Evolutionary conservation across 2,113 vertebrate species (phyloP), one percentile per base, ranked within the genome.

Genomic region (Paramisgurnus dabryanus): DNA sequence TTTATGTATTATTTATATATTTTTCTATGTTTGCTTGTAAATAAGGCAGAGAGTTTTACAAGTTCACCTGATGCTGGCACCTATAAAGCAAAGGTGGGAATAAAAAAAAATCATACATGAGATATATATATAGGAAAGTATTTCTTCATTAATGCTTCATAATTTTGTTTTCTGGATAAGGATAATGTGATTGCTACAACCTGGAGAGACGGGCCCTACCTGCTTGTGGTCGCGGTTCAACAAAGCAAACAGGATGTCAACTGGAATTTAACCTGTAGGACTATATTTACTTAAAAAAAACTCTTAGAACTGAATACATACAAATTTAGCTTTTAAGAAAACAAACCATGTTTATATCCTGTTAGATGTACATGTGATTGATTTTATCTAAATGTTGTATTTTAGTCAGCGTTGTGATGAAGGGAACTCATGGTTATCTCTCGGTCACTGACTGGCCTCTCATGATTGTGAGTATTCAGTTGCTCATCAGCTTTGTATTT

Each of bases 401-500:
- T 85, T n/a, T 82, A 97, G 96, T 96, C 50, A 89, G 87, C 80
- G 92, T 96, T 68, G 89, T 93, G 76, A 95, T 95, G 96, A 90
- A 90, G 89, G 93, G 95, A 63, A 90, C 88, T 22, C 94, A 95
- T 79, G 96, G 96, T 40, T 97, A 87, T 84, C 95, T 97, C 75
- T 96, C 96, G 39, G 82, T 95, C 67, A 95, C 95, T 58, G 96
- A 97, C 76, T 97, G 95, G 94, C 95, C 96, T 73, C 91, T 97
- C 47, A 95, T 96, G 95, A 95, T 96, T 82, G 96, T 96, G 85
- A 95, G 96, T 95, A 82, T 84, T 76, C 27, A 63, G 9, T 66
- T n/a, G 6, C 43, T 53, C 53, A 58, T 43, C 2, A n/a, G 1
- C 5, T 58, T 47, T 81, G 9, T 60, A 3, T 45, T 7, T 5